Evolutionary conservation across 2,797 vertebrate species (phyloP).

Genomic region (Heteromormyrus szaboi): DNA sequence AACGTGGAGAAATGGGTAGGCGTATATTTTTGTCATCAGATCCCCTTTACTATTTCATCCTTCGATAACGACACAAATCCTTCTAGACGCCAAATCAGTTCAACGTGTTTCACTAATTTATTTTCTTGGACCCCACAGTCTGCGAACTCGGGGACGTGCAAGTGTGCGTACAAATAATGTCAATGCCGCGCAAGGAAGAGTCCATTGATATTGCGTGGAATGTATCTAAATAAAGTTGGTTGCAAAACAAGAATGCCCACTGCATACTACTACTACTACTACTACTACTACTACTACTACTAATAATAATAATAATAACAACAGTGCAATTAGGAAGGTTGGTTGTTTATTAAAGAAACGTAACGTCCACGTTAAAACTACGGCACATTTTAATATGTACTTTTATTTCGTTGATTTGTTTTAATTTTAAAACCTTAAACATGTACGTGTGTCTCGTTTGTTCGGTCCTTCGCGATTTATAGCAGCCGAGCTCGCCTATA

Average conservation of each 20-base stretch:
- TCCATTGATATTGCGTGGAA: neutral
- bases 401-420: neutral
- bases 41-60: conserved; percentile 39
- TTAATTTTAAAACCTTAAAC: neutral
- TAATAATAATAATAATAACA: neutral
- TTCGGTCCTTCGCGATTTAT: neutral
- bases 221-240: neutral
- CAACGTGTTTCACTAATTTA: conserved; percentile 26
- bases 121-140: conserved; percentile 17
- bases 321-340: neutral
- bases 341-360: neutral
- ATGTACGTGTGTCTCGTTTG: neutral
- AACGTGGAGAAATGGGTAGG: neutral
- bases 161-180: neutral
- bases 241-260: neutral
- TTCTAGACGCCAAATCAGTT: conserved; percentile 52
- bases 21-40: too few relatives aligned
- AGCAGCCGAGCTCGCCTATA: neutral
- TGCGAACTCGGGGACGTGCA: neutral
- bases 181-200: neutral
- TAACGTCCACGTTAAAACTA: neutral
- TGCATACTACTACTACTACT: neutral
- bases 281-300: neutral
- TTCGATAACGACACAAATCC: conserved; percentile 50
- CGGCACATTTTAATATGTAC: neutral